phyloP scores from a whole-genome alignment of 92 coral and sea anemone genomes.

The Umimayanthus chanpuru region DNA sequence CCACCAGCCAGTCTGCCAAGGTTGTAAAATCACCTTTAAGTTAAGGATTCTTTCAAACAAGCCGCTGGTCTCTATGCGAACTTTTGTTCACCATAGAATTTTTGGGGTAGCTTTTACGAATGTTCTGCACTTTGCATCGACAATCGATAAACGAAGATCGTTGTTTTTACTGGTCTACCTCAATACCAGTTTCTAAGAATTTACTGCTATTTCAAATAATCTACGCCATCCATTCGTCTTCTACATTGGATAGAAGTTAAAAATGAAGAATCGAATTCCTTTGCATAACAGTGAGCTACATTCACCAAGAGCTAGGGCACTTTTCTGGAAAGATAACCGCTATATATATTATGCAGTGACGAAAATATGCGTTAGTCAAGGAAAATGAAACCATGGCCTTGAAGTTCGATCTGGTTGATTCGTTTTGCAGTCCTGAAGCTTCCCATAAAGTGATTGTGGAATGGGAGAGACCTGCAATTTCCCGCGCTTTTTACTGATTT shows the following conservation, averaged over 20 bases:
- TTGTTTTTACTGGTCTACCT: background rate
- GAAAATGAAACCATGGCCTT: background rate
- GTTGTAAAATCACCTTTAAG: background rate
- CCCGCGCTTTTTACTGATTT: background rate
- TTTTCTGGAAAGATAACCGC: background rate
- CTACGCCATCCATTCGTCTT: background rate
- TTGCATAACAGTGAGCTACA: conserved; percentile 10
- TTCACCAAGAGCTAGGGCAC: background rate
- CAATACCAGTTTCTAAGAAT: background rate
- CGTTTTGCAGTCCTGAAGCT: background rate
- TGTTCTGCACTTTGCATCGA: conserved; percentile 40
- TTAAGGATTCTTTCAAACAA: conserved; percentile 39
- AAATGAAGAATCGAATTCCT: conserved; percentile 31
- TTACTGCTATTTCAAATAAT: background rate
- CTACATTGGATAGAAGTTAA: background rate
- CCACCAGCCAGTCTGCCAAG: background rate
- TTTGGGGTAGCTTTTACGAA: conserved; percentile 39
- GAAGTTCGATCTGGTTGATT: background rate
- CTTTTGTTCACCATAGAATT: conserved; percentile 51
- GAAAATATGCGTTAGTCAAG: no score
- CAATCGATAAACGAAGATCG: conserved; percentile 31
- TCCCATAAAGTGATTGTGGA: no score
- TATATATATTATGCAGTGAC: background rate
- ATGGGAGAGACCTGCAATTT: no score
- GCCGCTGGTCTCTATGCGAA: conserved; percentile 46